Conservation (phyloP, 1,140 invertebrate species). For the Hyles euphorbiae region DNA sequence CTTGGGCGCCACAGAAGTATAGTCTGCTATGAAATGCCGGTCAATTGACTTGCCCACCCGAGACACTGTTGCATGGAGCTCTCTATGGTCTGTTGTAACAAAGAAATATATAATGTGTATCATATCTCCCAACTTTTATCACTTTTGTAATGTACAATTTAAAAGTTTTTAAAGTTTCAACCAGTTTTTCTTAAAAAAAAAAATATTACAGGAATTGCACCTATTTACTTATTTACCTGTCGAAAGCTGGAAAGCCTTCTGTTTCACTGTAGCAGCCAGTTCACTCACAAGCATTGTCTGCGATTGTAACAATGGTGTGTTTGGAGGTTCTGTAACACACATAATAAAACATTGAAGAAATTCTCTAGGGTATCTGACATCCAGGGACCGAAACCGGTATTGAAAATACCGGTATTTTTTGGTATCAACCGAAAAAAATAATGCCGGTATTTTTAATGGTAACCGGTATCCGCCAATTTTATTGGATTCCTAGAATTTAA, state of each 20-base stretch:
- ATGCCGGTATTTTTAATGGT: no score
- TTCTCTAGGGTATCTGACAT: no score
- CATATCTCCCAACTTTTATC: neutral
- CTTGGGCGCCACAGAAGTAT: conserved; percentile 89
- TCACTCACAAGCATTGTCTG: conserved; percentile 83
- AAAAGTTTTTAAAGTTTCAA: no score
- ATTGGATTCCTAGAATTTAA: no score
- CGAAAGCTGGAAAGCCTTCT: conserved; percentile 84
- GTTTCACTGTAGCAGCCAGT: conserved; percentile 83
- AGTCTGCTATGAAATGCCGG: conserved; percentile 94
- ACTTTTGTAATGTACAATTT: no score
- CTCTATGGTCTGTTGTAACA: conserved; percentile 75
- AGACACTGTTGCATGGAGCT: conserved; percentile 92
- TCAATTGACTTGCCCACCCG: conserved; percentile 98
- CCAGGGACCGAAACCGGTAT: no score
- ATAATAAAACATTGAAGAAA: neutral
- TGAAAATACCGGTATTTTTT: no score
- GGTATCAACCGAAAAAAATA: no score
- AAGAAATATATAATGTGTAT: conserved; percentile 6
- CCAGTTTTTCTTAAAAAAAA: no score
- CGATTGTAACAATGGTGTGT: conserved; percentile 79
- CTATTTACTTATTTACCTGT: conserved; percentile 77
- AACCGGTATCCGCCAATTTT: no score
- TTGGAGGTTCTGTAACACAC: conserved; percentile 76
- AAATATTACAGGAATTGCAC: no score